Evolutionary conservation across 2,113 vertebrate species (phyloP), one percentile per base, ranked within the genome.

Genomic region (Alaudala cheleensis): DNA sequence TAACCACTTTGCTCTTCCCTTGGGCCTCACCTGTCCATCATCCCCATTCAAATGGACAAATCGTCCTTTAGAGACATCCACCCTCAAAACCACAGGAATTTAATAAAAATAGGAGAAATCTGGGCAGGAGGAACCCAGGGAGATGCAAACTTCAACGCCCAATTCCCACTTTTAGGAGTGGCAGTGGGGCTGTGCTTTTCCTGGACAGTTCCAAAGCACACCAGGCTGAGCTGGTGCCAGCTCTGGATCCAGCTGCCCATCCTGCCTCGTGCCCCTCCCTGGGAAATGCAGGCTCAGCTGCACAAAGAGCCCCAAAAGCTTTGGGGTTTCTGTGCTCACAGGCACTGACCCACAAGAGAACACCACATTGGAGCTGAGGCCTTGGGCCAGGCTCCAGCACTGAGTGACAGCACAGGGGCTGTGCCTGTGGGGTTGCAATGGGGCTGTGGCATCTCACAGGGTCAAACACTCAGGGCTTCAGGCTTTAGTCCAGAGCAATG

Each of bases 11-110:
- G 40, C 40, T 44, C 56, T 69, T 18, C 44, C 47, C 67, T 83
- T 33, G 31, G 34, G 60, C 40, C 40, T 86, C 65, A 42, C 39
- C 47, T 64, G 65, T n/a, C 50, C 70, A 26, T 37, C 81, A 50
- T 3, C 56, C 31, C 53, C 1, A 28, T 10, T 20, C 13, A 64
- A 66, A 58, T 0, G 0, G 29, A 39, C 26, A 71, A 39, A 12
- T 51, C 47, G 37, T 66, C 56, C 73, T 87, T 62, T 20, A 28
- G 0, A 65, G 29, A 28, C 23, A 47, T 15, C 61, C 72, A 34
- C 18, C 40, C 29, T 42, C 57, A 42, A 74, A 92, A 79, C 10
- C 61, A 42, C 0, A 0, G 50, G 31, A 45, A 51, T 49, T 62
- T 19, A 1, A 14, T 44, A 17, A 44, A 44, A 44, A 44, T 16